Evolutionary conservation across 2,113 vertebrate species (phyloP).

Genomic region (Echinops telfairi): DNA sequence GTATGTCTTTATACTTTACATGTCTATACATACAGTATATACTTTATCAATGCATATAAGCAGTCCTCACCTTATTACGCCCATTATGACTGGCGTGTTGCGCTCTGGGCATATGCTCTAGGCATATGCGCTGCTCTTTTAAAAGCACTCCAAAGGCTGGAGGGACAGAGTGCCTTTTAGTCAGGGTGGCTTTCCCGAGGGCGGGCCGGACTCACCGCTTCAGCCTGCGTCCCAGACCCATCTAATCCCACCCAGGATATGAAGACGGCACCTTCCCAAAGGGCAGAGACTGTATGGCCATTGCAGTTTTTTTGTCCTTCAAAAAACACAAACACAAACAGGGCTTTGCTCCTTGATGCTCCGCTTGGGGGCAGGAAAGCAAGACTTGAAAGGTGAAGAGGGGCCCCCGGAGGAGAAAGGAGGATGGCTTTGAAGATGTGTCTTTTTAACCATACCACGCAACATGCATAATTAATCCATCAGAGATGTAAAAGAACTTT

Average conservation of each 20-base stretch:
- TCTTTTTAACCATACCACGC: conserved; percentile 55
- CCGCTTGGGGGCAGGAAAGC: conserved; percentile 58
- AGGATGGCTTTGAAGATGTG: conserved; percentile 71
- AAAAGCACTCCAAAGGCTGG: conserved; percentile 77
- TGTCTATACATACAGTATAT: too few species aligned
- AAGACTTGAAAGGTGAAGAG: conserved; percentile 70
- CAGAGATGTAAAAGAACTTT: conserved; percentile 68
- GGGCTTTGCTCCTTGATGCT: conserved; percentile 30
- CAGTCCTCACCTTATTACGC: background rate
- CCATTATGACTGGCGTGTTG: background rate
- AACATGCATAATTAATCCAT: conserved; percentile 79
- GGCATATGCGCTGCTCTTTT: background rate
- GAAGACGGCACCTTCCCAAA: conserved; percentile 40
- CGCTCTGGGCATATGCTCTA: background rate
- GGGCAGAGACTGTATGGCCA: conserved; percentile 41
- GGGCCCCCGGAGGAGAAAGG: conserved; percentile 27
- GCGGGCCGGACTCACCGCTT: conserved; percentile 85
- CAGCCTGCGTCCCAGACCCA: conserved; percentile 54
- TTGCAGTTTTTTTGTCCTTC: conserved; percentile 43
- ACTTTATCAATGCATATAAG: background rate
- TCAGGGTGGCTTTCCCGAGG: conserved; percentile 64
- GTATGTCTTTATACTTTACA: too few species aligned
- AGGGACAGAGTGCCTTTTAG: conserved; percentile 55
- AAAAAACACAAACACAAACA: background rate
- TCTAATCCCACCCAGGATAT: conserved; percentile 72